These are phyloP conservation scores for Hartigia nigra DNA, from an alignment of 2,888 invertebrate genomes.

Conservation along the genomic window DNA sequence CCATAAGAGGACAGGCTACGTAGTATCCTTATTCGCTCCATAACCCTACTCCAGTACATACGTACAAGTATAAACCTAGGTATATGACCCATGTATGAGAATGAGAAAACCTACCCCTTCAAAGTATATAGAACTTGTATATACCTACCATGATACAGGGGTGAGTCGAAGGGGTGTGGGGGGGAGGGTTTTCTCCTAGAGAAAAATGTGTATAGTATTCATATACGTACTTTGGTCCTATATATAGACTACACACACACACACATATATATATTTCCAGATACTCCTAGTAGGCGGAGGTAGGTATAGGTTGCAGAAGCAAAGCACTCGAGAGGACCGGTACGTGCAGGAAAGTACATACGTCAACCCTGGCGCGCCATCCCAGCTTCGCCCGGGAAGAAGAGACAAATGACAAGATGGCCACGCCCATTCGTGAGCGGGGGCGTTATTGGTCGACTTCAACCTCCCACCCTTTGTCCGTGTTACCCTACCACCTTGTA, in stretches of 20 bases:
- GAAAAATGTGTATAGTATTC: neutral
- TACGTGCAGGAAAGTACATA: slow-evolving; percentile 48
- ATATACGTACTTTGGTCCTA: neutral
- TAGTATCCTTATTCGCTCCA: neutral
- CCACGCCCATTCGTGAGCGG: slow-evolving; percentile 54
- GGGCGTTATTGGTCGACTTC: slow-evolving; percentile 47
- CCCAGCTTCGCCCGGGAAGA: slow-evolving; percentile 44
- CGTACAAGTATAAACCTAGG: neutral
- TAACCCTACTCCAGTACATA: neutral
- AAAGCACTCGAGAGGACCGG: slow-evolving; percentile 39
- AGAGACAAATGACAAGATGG: slow-evolving; percentile 58
- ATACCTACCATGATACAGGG: neutral
- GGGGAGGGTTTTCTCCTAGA: neutral
- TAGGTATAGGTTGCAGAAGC: slow-evolving; percentile 20
- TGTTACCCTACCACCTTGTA: neutral
- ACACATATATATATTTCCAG: neutral
- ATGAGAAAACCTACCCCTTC: neutral
- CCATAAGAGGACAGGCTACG: neutral
- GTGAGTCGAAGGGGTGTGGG: neutral
- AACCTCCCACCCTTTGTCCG: neutral
- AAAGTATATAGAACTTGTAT: neutral
- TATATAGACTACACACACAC: neutral
- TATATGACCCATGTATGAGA: neutral
- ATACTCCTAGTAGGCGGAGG: neutral
- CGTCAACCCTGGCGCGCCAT: slow-evolving; percentile 53